Conservation (phyloP, 2,113 vertebrate species). For the Zootoca vivipara region DNA sequence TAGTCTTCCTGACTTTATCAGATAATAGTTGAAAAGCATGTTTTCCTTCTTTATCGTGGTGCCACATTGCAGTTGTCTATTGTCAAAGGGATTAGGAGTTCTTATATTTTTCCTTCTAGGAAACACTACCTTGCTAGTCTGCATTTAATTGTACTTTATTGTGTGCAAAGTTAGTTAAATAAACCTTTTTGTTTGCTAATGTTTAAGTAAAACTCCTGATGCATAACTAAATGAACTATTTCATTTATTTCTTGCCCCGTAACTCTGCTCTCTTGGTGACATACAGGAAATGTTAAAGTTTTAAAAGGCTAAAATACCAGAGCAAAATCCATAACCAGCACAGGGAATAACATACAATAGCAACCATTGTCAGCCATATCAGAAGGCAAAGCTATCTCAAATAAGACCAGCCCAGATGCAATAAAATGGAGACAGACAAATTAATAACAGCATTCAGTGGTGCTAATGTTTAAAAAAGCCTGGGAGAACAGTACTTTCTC, state of each 20-base stretch:
- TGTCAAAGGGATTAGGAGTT: background rate
- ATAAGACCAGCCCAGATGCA: too few species aligned
- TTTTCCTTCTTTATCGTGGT: background rate
- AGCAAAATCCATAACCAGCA: too few species aligned
- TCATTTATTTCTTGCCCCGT: background rate
- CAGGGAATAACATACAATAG: too few species aligned
- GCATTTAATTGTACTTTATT: background rate
- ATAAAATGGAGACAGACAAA: too few species aligned
- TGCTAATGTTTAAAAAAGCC: too few species aligned
- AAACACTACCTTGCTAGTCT: background rate
- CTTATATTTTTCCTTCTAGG: background rate
- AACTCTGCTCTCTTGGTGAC: background rate
- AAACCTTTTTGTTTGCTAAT: background rate
- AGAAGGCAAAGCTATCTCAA: too few species aligned
- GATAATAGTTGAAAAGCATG: background rate
- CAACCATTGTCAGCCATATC: too few species aligned
- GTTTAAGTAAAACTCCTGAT: background rate
- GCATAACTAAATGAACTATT: background rate
- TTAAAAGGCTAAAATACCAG: too few species aligned
- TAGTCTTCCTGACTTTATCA: background rate
- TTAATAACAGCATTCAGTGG: too few species aligned
- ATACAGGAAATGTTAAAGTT: background rate
- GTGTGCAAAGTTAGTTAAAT: background rate
- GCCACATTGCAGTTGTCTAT: background rate
- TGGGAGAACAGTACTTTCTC: too few species aligned